phyloP scores from a whole-genome alignment of 2,888 invertebrate species.

The Drosophila sordidula region DNA sequence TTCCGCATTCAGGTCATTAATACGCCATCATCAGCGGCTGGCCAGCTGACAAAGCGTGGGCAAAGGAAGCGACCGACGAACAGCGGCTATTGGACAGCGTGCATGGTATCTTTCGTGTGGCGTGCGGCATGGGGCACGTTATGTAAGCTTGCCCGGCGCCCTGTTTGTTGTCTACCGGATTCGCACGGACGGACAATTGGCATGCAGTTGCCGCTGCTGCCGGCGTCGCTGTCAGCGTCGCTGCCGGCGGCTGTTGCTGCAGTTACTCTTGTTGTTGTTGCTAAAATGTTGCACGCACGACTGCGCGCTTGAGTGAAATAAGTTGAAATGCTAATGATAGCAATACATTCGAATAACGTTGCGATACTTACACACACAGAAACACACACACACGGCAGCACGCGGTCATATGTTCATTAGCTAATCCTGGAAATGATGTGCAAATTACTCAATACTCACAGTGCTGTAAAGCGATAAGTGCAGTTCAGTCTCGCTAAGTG shows the following conservation, averaged over 20 bases:
- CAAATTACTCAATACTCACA: slow-evolving; percentile 10
- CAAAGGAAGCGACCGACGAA: not conserved
- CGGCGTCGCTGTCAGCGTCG: not conserved
- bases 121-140: slow-evolving; percentile 37
- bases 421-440: slow-evolving; percentile 36
- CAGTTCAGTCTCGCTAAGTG: slow-evolving; percentile 31
- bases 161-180: slow-evolving; percentile 58
- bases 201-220: slow-evolving; percentile 62
- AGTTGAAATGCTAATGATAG: slow-evolving; percentile 79
- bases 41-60: slow-evolving; percentile 11
- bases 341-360: slow-evolving; percentile 61
- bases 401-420: slow-evolving; percentile 43
- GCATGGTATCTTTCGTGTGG: slow-evolving; percentile 8
- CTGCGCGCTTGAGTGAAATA: slow-evolving; percentile 69
- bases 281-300: slow-evolving; percentile 74
- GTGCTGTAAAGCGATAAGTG: slow-evolving; percentile 16
- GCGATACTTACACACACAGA: slow-evolving; percentile 11
- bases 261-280: slow-evolving; percentile 28
- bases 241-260: not conserved
- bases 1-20: slow-evolving; percentile 79
- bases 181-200: slow-evolving; percentile 68
- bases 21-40: slow-evolving; percentile 70
- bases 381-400: not conserved
- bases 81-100: too few relatives aligned
- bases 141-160: slow-evolving; percentile 31